These are phyloP conservation scores for Taenioides sp. DNA, from an alignment of 2,797 vertebrate genomes.

Conservation along the genomic window DNA sequence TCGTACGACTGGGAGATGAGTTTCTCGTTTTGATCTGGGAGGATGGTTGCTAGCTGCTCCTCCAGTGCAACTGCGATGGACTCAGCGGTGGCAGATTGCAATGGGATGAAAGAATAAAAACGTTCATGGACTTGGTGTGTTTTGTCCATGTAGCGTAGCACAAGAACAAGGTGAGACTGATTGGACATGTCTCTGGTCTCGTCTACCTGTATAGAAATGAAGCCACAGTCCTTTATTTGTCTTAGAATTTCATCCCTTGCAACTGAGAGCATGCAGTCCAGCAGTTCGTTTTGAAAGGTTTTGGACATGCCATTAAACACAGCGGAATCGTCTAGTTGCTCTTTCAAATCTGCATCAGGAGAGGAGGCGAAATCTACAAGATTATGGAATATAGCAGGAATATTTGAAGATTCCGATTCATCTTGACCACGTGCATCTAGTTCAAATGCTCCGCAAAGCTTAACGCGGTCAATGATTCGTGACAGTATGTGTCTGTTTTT, in stretches of 20 bases:
- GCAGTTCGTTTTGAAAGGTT: neutral
- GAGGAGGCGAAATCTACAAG: slow-evolving; percentile 26
- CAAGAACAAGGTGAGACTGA: neutral
- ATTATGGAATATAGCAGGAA: neutral
- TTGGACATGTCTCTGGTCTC: neutral
- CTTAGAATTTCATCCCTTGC: neutral
- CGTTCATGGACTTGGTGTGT: neutral
- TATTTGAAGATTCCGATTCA: no score
- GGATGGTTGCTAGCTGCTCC: neutral
- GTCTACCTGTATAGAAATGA: neutral
- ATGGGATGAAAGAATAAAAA: neutral
- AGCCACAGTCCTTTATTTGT: neutral
- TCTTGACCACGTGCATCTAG: neutral
- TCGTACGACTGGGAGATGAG: neutral
- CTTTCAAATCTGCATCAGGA: neutral
- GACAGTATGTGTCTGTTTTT: neutral
- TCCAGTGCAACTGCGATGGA: neutral
- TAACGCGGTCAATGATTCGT: neutral
- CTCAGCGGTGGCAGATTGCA: neutral
- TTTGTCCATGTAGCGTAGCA: neutral
- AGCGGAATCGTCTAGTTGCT: neutral
- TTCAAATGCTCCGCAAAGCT: neutral
- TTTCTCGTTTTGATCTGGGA: neutral
- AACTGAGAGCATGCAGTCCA: neutral
- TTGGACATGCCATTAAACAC: neutral